Percentiles rank a stretch among this genome's conserved stretches.
Evolutionary conservation across 1,140 invertebrate genomes (phyloP).

Genomic region (Cyclargus thomasi): DNA sequence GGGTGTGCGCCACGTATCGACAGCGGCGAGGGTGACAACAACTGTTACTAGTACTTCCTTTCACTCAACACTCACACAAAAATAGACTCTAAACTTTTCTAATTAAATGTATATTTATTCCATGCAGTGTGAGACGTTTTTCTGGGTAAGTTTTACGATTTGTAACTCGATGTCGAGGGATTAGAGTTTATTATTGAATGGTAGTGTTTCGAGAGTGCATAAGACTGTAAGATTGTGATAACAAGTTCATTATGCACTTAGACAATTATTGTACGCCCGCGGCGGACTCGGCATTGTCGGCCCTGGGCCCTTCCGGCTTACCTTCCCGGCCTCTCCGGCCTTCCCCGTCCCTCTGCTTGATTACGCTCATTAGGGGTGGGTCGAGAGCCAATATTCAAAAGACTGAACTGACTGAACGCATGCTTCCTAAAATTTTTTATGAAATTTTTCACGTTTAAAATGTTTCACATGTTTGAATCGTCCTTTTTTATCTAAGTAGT

Average conservation of each 20-base stretch:
- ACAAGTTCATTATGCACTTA: slow-evolving; percentile 73
- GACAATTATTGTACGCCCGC: slow-evolving; percentile 69
- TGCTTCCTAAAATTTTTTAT: background rate
- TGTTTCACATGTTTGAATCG: too few species aligned
- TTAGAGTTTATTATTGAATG: slow-evolving; percentile 27
- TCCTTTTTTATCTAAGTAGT: too few species aligned
- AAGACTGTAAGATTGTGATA: slow-evolving; percentile 50
- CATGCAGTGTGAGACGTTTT: background rate
- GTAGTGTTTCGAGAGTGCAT: slow-evolving; percentile 37
- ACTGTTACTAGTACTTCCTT: slow-evolving; percentile 48
- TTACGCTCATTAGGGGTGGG: slow-evolving; percentile 51
- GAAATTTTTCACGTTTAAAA: too few species aligned
- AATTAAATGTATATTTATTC: slow-evolving; percentile 18
- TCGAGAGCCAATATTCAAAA: slow-evolving; percentile 19
- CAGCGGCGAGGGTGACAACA: slow-evolving; percentile 56
- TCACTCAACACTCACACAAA: slow-evolving; percentile 27
- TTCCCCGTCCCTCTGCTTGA: slow-evolving; percentile 34
- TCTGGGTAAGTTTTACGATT: slow-evolving; percentile 18
- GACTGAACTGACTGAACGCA: background rate
- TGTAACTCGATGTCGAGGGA: background rate
- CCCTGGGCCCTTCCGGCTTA: slow-evolving; percentile 61
- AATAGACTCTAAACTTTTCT: slow-evolving; percentile 28
- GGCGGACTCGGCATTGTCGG: slow-evolving; percentile 52
- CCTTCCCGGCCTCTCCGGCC: slow-evolving; percentile 34
- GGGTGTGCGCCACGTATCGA: slow-evolving; percentile 48